A percentile compares a stretch with the other conserved stretches of the same genome.
phyloP scores from a whole-genome alignment of 2,113 vertebrate species.

The Ailuropoda melanoleuca region DNA sequence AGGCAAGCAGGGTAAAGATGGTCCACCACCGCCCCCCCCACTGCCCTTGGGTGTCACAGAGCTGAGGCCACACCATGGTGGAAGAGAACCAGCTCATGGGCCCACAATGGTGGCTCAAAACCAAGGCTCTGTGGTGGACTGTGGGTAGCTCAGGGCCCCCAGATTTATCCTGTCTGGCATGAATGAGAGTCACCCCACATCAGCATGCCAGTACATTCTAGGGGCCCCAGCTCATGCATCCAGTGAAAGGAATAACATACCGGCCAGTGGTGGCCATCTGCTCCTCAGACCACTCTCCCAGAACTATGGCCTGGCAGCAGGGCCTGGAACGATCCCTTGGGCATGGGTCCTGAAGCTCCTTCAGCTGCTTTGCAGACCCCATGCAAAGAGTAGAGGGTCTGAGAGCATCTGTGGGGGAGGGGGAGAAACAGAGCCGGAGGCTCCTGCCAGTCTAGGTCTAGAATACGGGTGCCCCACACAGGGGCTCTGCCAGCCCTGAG shows the following conservation, averaged over 20 bases:
- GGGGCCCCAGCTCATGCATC: background rate
- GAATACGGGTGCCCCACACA: background rate
- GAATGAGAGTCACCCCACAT: background rate
- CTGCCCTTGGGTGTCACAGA: background rate
- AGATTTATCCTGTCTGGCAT: background rate
- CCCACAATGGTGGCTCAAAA: rapidly evolving
- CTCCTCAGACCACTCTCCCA: background rate
- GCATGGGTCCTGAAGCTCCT: background rate
- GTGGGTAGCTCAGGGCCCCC: background rate
- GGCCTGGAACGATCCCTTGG: rapidly evolving
- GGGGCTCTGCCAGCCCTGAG: background rate
- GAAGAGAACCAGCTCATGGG: background rate
- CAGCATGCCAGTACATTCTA: background rate
- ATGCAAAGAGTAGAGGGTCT: background rate
- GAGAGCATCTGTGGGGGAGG: background rate
- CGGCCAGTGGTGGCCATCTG: rapidly evolving
- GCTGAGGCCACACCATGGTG: background rate
- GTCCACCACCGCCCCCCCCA: background rate
- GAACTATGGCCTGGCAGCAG: background rate
- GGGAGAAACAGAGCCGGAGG: background rate
- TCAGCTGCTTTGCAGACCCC: background rate
- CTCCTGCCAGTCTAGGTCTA: background rate
- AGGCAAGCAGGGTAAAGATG: rapidly evolving
- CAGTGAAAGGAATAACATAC: background rate
- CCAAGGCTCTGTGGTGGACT: background rate